These are phyloP conservation scores for Mycalesis mineus DNA, from an alignment of 2,888 invertebrate genomes.

Conservation along the genomic window DNA sequence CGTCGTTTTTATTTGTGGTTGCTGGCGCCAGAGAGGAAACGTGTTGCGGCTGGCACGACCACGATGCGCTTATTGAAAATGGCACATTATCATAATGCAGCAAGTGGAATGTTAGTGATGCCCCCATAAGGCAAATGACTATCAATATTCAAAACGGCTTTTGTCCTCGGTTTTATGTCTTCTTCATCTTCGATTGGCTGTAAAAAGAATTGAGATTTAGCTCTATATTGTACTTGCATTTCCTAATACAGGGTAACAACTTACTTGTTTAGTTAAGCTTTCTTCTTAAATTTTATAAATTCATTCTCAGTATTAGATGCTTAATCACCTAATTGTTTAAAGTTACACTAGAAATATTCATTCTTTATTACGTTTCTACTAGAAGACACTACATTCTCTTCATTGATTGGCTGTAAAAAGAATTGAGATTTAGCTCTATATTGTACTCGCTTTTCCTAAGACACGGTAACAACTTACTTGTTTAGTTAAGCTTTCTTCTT, in stretches of 20 bases:
- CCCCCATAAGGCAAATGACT: conserved; percentile 41
- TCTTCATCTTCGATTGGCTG: conserved; percentile 2
- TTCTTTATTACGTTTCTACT: no score
- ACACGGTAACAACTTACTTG: no score
- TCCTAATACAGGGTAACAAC: no score
- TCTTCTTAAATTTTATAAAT: no score
- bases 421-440: neutral
- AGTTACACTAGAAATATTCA: no score
- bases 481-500: no score
- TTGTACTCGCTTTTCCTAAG: neutral
- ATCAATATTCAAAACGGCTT: conserved; percentile 26
- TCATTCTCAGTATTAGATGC: no score
- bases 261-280: no score
- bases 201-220: neutral
- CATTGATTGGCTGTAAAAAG: neutral
- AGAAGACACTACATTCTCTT: no score
- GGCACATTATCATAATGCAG: conserved; percentile 73
- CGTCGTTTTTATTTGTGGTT: conserved; percentile 2
- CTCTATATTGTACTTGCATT: neutral
- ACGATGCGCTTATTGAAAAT: conserved; percentile 64
- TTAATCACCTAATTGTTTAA: no score
- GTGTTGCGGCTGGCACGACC: conserved; percentile 48
- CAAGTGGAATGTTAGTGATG: conserved; percentile 63
- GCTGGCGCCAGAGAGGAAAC: conserved; percentile 58
- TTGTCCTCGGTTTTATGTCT: conserved; percentile 16